phyloP scores from a whole-genome alignment of 2,888 invertebrate genomes.

The Tuberolachnus salignus region DNA sequence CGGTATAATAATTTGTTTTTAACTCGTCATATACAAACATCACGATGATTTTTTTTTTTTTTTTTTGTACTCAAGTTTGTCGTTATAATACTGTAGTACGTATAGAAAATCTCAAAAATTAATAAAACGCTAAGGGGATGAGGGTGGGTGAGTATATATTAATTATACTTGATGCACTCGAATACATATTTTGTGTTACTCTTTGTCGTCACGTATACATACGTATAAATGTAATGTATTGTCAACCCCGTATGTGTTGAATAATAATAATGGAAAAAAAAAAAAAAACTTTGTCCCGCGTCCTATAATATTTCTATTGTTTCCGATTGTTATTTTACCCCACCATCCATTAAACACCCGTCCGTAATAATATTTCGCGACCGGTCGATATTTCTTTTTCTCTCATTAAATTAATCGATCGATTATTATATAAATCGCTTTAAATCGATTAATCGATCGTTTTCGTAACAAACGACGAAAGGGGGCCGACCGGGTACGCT shows the following conservation, averaged over 20 bases:
- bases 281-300: conserved; percentile 9
- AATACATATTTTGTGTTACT: neutral
- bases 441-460: no score
- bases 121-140: neutral
- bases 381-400: neutral
- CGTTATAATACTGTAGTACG: neutral
- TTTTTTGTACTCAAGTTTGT: neutral
- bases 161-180: conserved; percentile 17
- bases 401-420: no score
- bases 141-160: no score
- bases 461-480: conserved; percentile 3
- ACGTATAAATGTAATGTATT: no score
- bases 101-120: neutral
- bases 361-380: conserved; percentile 31
- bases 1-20: neutral
- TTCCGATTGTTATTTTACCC: conserved; percentile 15
- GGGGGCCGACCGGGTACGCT: neutral
- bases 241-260: conserved; percentile 1
- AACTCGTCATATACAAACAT: neutral
- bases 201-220: conserved; percentile 23
- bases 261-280: conserved; percentile 34
- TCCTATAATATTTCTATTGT: neutral
- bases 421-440: no score
- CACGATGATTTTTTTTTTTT: neutral
- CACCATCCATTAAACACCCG: neutral